Percentiles rank a stretch among this genome's conserved stretches.
phyloP scores from a whole-genome alignment of 2,888 invertebrate genomes.

The Synanthedon myopaeformis region DNA sequence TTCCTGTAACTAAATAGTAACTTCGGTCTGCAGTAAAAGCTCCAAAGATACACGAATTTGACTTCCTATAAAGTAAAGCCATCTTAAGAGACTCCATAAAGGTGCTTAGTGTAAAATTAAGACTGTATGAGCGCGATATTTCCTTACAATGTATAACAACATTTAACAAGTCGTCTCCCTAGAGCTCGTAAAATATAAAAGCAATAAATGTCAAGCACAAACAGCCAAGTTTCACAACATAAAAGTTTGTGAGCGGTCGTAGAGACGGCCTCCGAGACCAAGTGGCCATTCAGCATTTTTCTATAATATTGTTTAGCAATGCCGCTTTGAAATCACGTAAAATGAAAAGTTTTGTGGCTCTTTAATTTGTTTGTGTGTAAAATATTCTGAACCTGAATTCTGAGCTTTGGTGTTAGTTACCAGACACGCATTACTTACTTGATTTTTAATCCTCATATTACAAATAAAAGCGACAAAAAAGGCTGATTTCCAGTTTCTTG shows the following conservation, averaged over 20 bases:
- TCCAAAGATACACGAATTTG: too few relatives aligned
- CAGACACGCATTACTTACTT: too few relatives aligned
- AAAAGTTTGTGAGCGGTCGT: constrained; percentile 46
- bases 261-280: constrained; percentile 29
- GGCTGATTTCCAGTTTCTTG: too few relatives aligned
- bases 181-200: constrained; percentile 53
- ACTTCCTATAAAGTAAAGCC: too few relatives aligned
- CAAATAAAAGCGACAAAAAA: too few relatives aligned
- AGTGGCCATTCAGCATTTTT: constrained; percentile 46
- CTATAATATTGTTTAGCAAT: constrained; percentile 28
- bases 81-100: not conserved
- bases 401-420: not conserved
- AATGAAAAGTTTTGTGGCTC: not conserved
- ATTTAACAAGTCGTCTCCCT: constrained; percentile 36
- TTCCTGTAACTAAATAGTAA: too few relatives aligned
- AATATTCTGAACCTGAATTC: not conserved
- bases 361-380: not conserved
- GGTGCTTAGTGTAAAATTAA: constrained; percentile 2
- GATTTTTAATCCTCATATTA: too few relatives aligned
- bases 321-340: constrained; percentile 9
- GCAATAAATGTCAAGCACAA: constrained; percentile 60
- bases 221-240: constrained; percentile 56
- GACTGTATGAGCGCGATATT: constrained; percentile 3
- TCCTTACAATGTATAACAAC: constrained; percentile 23
- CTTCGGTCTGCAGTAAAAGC: too few relatives aligned